Evolutionary conservation across 1,140 invertebrate genomes (phyloP).

Genomic region (Zophobas atratus): DNA sequence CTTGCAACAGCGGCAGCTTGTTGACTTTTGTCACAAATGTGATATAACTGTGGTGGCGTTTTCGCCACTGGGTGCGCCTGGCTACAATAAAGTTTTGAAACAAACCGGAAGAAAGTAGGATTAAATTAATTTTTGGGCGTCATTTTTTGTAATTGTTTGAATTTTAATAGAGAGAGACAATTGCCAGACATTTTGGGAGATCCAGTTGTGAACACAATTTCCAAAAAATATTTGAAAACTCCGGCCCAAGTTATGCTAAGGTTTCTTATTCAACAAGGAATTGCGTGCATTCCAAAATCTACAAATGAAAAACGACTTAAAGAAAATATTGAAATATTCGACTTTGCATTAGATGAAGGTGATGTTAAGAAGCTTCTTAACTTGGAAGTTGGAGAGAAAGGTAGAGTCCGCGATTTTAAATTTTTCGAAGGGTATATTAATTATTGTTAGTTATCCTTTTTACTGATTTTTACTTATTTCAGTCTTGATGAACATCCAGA

Average conservation of each 20-base stretch:
- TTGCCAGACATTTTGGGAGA: constrained; percentile 79
- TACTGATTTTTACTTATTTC: neutral
- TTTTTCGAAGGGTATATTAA: no score
- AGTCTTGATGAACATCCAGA: neutral
- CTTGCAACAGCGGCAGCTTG: constrained; percentile 82
- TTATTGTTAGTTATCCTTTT: neutral
- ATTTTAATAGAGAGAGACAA: constrained; percentile 62
- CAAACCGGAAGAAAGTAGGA: constrained; percentile 63
- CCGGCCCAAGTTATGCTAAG: constrained; percentile 72
- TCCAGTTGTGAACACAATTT: constrained; percentile 77
- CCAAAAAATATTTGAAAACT: constrained; percentile 68
- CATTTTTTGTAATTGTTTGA: constrained; percentile 58
- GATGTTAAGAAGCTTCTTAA: constrained; percentile 66
- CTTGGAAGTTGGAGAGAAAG: constrained; percentile 50
- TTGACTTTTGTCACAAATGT: constrained; percentile 79
- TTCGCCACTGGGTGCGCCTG: constrained; percentile 83
- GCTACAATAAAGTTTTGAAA: constrained; percentile 69
- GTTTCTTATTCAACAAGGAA: constrained; percentile 72
- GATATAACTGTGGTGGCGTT: constrained; percentile 87
- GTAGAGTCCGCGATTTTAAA: constrained; percentile 23
- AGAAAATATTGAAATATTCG: constrained; percentile 73
- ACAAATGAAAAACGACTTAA: constrained; percentile 70
- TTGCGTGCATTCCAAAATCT: constrained; percentile 78
- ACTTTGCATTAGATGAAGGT: constrained; percentile 44
- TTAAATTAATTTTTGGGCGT: no score